Evolutionary conservation across 2,113 vertebrate species (phyloP).

Genomic region (Myotis davidii): DNA sequence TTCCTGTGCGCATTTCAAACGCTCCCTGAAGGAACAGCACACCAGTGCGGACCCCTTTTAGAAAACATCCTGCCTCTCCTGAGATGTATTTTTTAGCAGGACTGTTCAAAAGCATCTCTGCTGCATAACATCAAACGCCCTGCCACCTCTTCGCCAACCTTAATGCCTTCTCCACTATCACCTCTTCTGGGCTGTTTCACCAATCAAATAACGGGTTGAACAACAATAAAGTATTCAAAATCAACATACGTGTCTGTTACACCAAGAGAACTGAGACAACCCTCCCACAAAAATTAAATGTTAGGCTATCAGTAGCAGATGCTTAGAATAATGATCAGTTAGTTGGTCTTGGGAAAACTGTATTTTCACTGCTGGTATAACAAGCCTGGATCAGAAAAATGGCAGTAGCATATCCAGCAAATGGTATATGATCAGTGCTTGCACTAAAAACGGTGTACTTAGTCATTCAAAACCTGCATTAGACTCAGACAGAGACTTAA

Average conservation of each 20-base stretch:
- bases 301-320: conserved; percentile 39
- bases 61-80: conserved; percentile 79
- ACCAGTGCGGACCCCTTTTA: conserved; percentile 82
- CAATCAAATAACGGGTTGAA: conserved; percentile 60
- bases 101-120: conserved; percentile 79
- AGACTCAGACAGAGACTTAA: neutral
- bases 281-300: neutral
- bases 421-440: conserved; percentile 12
- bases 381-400: neutral
- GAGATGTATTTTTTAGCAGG: conserved; percentile 74
- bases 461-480: neutral
- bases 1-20: conserved; percentile 86
- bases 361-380: neutral
- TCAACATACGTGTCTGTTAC: conserved; percentile 49
- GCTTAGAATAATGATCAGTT: neutral
- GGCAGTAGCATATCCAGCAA: neutral
- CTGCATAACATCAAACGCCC: conserved; percentile 68
- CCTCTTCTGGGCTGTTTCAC: conserved; percentile 64
- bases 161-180: conserved; percentile 70
- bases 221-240: conserved; percentile 70
- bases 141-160: conserved; percentile 48
- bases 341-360: neutral
- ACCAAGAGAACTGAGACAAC: conserved; percentile 37
- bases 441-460: neutral
- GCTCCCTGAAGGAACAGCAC: conserved; percentile 83